These are phyloP conservation scores for Pheucticus melanocephalus DNA, from an alignment of 2,113 vertebrate species.

Conservation along the genomic window DNA sequence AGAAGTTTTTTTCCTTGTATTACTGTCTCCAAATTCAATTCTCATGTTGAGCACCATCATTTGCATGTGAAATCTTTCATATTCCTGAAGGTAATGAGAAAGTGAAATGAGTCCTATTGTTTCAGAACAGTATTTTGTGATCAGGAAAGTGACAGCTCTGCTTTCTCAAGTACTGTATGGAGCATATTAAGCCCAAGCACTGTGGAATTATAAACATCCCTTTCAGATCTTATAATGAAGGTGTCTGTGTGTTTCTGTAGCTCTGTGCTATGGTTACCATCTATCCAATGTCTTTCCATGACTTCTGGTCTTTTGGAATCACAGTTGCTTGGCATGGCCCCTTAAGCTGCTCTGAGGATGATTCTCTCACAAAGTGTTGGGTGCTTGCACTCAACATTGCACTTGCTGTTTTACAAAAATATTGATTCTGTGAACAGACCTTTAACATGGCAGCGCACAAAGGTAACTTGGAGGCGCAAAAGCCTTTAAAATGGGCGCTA, in stretches of 20 bases:
- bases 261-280: background rate
- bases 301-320: background rate
- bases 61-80: background rate
- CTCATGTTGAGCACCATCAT: background rate
- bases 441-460: background rate
- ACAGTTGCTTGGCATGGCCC: background rate
- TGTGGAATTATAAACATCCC: background rate
- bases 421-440: background rate
- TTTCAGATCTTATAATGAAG: background rate
- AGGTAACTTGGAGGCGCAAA: background rate
- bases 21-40: background rate
- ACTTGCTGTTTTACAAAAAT: background rate
- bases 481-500: background rate
- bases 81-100: background rate
- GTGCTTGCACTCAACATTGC: accelerated
- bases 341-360: background rate
- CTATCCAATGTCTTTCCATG: accelerated
- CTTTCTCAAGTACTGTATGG: background rate
- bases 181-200: background rate
- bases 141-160: background rate
- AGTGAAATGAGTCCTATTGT: background rate
- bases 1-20: background rate
- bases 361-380: background rate
- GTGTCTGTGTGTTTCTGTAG: background rate
- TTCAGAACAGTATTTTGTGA: background rate